Evolutionary conservation across 2,888 invertebrate species (phyloP).

Genomic region (Molorchus minor): DNA sequence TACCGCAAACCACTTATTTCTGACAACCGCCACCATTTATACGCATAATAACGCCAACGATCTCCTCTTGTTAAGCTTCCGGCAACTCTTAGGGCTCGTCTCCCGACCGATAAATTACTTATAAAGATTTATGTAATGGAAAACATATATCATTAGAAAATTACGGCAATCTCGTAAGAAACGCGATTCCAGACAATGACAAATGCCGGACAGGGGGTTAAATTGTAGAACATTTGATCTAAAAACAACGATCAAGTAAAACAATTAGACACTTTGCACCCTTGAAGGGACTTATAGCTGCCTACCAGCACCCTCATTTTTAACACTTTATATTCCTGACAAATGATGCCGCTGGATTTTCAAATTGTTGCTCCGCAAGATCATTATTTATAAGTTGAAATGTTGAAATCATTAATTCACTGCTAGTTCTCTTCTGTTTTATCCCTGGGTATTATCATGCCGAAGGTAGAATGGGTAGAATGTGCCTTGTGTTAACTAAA

Average conservation of each 20-base stretch:
- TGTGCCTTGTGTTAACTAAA: too few species aligned
- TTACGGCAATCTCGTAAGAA: conserved; percentile 60
- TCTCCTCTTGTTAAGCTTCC: conserved; percentile 36
- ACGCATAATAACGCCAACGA: conserved; percentile 70
- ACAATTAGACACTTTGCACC: conserved; percentile 57
- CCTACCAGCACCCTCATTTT: conserved; percentile 53
- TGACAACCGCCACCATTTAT: conserved; percentile 73
- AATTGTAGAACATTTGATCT: conserved; percentile 56
- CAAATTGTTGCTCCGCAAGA: conserved; percentile 47
- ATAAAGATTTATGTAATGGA: conserved; percentile 62
- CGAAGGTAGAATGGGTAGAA: too few species aligned
- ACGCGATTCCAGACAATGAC: conserved; percentile 58
- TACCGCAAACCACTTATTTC: conserved; percentile 67
- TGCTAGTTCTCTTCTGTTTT: conserved; percentile 26
- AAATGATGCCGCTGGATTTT: conserved; percentile 53
- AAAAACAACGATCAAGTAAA: conserved; percentile 60
- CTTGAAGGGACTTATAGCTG: conserved; percentile 55
- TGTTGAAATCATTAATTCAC: conserved; percentile 43
- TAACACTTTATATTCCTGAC: conserved; percentile 64
- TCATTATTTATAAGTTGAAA: conserved; percentile 44
- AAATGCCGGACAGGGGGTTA: conserved; percentile 60
- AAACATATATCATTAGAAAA: conserved; percentile 62
- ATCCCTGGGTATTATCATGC: conserved; percentile 1
- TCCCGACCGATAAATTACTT: conserved; percentile 59
- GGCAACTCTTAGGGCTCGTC: conserved; percentile 62